Percentiles rank a stretch among this genome's conserved stretches.
These are phyloP conservation scores for Teleogryllus occipitalis DNA, from an alignment of 1,140 invertebrate genomes.

Conservation along the genomic window DNA sequence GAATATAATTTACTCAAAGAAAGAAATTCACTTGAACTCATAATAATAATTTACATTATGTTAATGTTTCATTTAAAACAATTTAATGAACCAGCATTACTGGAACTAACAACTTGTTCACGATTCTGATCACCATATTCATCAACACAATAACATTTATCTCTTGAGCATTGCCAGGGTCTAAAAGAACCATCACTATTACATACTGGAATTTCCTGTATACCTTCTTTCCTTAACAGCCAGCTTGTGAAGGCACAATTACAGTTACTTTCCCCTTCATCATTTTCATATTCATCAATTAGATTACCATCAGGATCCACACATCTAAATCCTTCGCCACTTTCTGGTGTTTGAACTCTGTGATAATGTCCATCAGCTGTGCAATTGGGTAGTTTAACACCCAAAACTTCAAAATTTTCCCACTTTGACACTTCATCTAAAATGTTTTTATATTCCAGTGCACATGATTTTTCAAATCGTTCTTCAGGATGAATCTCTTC, in stretches of 20 bases:
- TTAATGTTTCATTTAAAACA: background rate
- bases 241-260: constrained; percentile 44
- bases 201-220: constrained; percentile 42
- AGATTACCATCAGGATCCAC: background rate
- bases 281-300: background rate
- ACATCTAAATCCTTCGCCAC: background rate
- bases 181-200: constrained; percentile 50
- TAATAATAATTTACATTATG: too few relatives aligned
- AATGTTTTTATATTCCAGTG: background rate
- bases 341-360: background rate
- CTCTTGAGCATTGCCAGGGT: constrained; percentile 45
- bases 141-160: constrained; percentile 49
- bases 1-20: too few relatives aligned
- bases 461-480: background rate
- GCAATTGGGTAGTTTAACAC: background rate
- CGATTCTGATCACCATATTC: constrained; percentile 42
- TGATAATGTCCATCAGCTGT: background rate
- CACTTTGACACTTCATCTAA: background rate
- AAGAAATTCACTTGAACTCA: too few relatives aligned
- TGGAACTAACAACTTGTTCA: background rate
- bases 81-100: background rate
- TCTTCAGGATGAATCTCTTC: background rate
- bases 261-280: background rate
- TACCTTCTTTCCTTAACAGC: constrained; percentile 33
- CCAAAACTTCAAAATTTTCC: background rate